Base-by-base conservation (phyloP, 2,888 invertebrate genomes). In the Lysandra bellargus region DNA sequence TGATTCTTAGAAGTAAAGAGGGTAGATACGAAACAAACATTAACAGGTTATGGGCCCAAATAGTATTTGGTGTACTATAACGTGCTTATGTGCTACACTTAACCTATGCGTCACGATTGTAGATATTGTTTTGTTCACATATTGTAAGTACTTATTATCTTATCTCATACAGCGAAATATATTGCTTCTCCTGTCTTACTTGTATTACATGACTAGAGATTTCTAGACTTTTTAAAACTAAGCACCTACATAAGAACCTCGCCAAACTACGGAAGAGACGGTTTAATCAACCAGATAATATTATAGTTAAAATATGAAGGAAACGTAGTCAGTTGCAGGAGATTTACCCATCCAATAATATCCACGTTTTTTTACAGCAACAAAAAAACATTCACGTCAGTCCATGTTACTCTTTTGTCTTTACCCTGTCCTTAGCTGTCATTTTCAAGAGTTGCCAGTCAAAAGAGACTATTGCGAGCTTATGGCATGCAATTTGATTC, bases 401-500 rank as follows among this genome's bases (percentile, higher is more conserved):
- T 53, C 53, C 12, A 53, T 53, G 53, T 53, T 14, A 53, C 14
- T 53, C 14, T 23, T 23, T 23, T 23, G 23, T 23, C 23, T 53
- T 53, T 60, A n/a, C 60, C 60, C 61, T 23, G 23, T 23, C 23
- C 9, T 61, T n/a, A 23, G 23, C 33, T 69, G 69, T 69, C 33
- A 69, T 69, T 30, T 69, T 14, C 64, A 23, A 9, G n/a, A 23
- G 61, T 23, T 61, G 7, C 23, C 30, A 9, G 64, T 64, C 64
- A 64, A 64, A 61, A 64, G 30, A 64, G 30, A 30, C 64, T 23
- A 64, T 64, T 30, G 64, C 64, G 69, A 69, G 33, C 33, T 69
- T 69, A 23, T 37, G 69, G 33, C 33, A 69, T 69, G 14, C 69
- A 33, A 69, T 69, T 37, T 4, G 30, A 69, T 69, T 69, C 69